Evolutionary conservation across 2,888 invertebrate genomes (phyloP).

Genomic region (Drosophila flavopinicola): DNA sequence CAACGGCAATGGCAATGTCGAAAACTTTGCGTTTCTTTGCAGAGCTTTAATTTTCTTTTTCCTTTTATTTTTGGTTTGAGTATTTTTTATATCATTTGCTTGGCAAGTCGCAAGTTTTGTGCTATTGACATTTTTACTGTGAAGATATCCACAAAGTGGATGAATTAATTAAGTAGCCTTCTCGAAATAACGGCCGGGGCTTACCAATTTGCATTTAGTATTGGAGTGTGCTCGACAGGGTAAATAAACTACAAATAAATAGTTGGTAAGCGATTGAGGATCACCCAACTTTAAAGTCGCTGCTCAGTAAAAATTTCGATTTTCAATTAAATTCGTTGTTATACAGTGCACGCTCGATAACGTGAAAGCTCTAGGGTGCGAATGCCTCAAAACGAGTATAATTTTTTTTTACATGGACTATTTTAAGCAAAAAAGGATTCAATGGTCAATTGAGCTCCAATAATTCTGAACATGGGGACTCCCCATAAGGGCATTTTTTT

Average conservation of each 20-base stretch:
- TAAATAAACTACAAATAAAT: background rate
- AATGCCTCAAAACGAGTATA: too few species aligned
- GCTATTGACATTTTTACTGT: constrained; percentile 61
- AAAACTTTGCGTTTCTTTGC: constrained; percentile 54
- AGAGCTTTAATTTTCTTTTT: constrained; percentile 17
- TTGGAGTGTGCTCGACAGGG: constrained; percentile 25
- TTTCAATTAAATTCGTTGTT: background rate
- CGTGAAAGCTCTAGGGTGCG: too few species aligned
- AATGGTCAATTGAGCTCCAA: too few species aligned
- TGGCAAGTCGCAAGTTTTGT: constrained; percentile 43
- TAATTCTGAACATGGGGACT: too few species aligned
- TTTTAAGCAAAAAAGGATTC: too few species aligned
- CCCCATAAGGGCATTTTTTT: too few species aligned
- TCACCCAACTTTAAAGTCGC: background rate
- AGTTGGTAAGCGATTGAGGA: constrained; percentile 2
- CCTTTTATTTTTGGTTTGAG: constrained; percentile 20
- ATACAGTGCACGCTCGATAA: too few species aligned
- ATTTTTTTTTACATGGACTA: too few species aligned
- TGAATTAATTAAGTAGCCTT: constrained; percentile 56
- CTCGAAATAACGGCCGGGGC: background rate
- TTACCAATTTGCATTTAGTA: constrained; percentile 44
- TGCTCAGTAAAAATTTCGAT: background rate
- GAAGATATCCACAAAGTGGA: constrained; percentile 45
- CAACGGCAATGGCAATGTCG: constrained; percentile 3
- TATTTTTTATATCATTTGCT: constrained; percentile 36